Evolutionary conservation across 2,113 vertebrate species (phyloP).

Genomic region (Tragulus kanchil): DNA sequence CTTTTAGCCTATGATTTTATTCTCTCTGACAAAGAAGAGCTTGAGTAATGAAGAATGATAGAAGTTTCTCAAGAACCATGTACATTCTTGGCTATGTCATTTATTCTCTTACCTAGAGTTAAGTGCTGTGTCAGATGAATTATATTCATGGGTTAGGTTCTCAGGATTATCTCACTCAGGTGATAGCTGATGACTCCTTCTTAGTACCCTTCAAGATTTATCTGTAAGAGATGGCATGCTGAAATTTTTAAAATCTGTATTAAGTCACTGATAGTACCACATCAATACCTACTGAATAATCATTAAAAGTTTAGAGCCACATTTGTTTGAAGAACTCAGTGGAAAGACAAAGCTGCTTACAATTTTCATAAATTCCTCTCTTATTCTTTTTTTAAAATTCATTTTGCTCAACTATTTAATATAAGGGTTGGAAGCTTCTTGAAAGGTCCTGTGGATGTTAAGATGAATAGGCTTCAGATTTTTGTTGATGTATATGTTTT

Average conservation of each 20-base stretch:
- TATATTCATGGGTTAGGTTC: background rate
- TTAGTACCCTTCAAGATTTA: constrained; percentile 30
- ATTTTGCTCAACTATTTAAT: constrained; percentile 4
- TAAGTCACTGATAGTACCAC: background rate
- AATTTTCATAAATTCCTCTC: background rate
- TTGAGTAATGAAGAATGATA: background rate
- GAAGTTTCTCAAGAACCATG: constrained; percentile 11
- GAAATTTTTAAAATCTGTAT: background rate
- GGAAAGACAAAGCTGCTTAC: constrained; percentile 11
- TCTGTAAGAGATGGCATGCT: background rate
- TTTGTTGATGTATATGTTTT: background rate
- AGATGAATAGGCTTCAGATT: constrained; percentile 25
- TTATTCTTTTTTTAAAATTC: background rate
- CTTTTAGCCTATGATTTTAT: background rate
- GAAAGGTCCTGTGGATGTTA: background rate
- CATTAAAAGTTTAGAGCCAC: background rate
- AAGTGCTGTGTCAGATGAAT: background rate
- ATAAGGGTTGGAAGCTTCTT: background rate
- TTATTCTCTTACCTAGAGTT: constrained; percentile 24
- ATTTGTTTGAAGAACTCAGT: background rate
- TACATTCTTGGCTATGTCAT: constrained; percentile 13
- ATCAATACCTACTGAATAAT: background rate
- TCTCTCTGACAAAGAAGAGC: constrained; percentile 48
- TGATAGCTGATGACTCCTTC: background rate
- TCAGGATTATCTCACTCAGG: background rate